These are phyloP conservation scores for Mormyrops boulengeri DNA, from an alignment of 2,797 vertebrate genomes.

Conservation along the genomic window DNA sequence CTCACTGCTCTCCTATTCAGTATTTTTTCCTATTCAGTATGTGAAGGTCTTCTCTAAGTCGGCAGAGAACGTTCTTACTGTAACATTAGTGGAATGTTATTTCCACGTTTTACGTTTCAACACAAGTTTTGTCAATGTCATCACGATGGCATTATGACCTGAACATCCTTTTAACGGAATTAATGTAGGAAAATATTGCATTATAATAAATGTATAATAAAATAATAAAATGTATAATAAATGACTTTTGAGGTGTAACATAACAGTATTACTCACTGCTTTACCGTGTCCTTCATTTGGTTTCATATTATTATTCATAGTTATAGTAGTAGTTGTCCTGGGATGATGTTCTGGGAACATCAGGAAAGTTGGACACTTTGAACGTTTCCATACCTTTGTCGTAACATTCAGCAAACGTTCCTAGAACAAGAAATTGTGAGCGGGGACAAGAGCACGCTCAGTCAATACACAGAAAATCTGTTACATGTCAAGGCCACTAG, in stretches of 20 bases:
- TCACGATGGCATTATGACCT: not conserved
- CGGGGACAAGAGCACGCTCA: not conserved
- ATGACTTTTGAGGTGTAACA: not conserved
- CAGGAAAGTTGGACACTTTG: not conserved
- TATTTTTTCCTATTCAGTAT: not conserved
- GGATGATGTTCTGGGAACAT: not conserved
- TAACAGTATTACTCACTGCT: not conserved
- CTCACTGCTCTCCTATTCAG: not conserved
- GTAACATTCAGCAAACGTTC: not conserved
- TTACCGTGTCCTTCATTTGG: not conserved
- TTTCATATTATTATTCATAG: not conserved
- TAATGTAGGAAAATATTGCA: not conserved
- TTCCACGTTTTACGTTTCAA: not conserved
- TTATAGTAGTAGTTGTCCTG: not conserved
- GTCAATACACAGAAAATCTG: not conserved
- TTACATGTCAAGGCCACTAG: not conserved
- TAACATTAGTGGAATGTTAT: not conserved
- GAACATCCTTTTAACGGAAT: not conserved
- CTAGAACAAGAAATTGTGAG: not conserved
- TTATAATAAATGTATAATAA: not conserved
- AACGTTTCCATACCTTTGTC: not conserved
- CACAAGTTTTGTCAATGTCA: not conserved
- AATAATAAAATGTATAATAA: too few relatives aligned
- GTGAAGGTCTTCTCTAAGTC: not conserved
- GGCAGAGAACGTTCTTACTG: not conserved